Base-by-base conservation (phyloP, 2,797 vertebrate genomes). In the Thaleichthys pacificus region DNA sequence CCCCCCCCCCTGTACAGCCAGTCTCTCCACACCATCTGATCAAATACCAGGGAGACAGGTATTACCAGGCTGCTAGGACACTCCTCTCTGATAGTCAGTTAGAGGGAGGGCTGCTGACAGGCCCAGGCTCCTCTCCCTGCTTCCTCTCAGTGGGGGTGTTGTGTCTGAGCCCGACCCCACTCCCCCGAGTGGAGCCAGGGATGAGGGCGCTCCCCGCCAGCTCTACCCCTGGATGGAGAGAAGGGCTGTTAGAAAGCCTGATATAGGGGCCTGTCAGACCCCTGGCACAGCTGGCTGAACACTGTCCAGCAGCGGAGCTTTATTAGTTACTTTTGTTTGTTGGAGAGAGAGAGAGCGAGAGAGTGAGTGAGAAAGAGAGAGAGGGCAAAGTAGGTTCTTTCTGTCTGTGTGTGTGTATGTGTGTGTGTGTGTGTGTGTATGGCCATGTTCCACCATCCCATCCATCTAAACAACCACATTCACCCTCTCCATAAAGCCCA, bases 301-400 rank as follows among this genome's bases (percentile, higher is more conserved):
- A 72, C 78, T 87, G 87, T 90, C 88, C 88, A 89, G 88, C 42
- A 71, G 84, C 82, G 76, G 80, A 73, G 83, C 85, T 92, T 92
- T 90, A 91, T 88, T 84, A 80, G 84, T 85, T 83, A 89, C 87
- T 91, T 91, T 93, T 91, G 89, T 90, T 90, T 90, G 89, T 83
- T 86, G 86, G 88, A 84, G 82, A 78, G 82, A 84, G 19, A 63
- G 66, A 30, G 7, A 54, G 63, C 83, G 19, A 63, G 66, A 30
- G 7, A 54, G 63, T 72, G 69, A 69, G 68, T 81, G 89, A 56
- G 89, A 93, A 88, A 93, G 89, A 92, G 87, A 82, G 81, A 65
- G 17, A 58, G 42, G 22, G n/a, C 42, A 22, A 56, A 75, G 66
- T 24, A 54, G 35, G 32, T 75, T 92, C 80, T 86, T 91, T 93